Percentiles rank a stretch among this genome's conserved stretches.
Conservation (phyloP, 2,113 vertebrate species). For the Brienomyrus longianalis region DNA sequence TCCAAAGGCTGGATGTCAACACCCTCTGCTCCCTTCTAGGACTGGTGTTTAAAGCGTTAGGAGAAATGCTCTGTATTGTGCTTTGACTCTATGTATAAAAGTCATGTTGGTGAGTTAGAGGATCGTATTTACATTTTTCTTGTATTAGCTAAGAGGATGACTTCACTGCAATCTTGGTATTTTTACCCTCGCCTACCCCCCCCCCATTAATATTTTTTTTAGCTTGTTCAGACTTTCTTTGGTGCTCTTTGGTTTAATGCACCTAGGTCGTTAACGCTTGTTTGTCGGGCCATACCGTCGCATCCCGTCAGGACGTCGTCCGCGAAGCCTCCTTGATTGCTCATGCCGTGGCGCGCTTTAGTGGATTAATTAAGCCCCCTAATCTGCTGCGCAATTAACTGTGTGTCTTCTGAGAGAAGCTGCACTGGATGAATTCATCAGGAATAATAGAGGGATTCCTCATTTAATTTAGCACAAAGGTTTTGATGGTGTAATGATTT, state of each 20-base stretch:
- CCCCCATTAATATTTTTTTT: neutral
- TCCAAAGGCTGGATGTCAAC: neutral
- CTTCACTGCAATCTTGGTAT: neutral
- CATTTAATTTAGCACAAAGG: slow-evolving; percentile 11
- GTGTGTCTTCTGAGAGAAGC: neutral
- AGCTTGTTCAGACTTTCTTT: neutral
- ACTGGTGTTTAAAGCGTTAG: neutral
- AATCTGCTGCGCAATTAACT: slow-evolving; percentile 11
- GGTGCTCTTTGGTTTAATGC: neutral
- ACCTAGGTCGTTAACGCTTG: neutral
- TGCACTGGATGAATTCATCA: slow-evolving; percentile 10
- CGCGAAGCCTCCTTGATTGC: neutral
- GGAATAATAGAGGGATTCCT: slow-evolving; percentile 13
- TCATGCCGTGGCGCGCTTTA: neutral
- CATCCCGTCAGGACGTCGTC: neutral
- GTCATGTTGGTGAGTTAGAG: neutral
- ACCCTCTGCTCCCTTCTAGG: neutral
- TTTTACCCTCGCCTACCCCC: neutral
- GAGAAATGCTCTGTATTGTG: neutral
- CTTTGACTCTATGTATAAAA: neutral
- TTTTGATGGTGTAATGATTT: slow-evolving; percentile 19
- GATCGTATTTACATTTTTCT: neutral
- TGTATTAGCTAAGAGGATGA: neutral
- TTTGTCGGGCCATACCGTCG: neutral
- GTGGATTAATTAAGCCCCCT: slow-evolving; percentile 4